Base-by-base conservation (phyloP, 1,140 invertebrate genomes). In the Temnothorax curvispinosus region DNA sequence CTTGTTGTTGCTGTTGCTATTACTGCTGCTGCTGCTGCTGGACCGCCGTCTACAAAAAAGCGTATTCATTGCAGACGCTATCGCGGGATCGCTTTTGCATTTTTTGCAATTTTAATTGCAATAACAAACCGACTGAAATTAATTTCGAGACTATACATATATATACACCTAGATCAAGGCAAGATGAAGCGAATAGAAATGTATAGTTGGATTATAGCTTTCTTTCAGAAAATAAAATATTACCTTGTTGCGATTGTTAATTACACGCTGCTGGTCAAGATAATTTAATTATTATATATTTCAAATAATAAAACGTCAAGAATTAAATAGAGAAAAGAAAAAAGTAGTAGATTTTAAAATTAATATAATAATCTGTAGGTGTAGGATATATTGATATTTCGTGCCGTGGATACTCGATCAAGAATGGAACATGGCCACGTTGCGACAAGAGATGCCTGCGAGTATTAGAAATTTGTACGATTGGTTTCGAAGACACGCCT, bases 21-120 rank as follows among this genome's bases (percentile, higher is more conserved):
- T n/a, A n/a, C n/a, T 38, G 38, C 38, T 38, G 38, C 41, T 44
- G 8, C 9, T 8, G 27, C 27, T 27, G 27, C 27, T 27, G 27
- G 27, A 44, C 18, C 15, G 35, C 5, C 8, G 18, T 21, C 9
- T 21, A 41, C 3, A 32, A 77, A 65, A 65, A 78, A 82, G 38
- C 35, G 35, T 9, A 41, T 52, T 76, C 69, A 75, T 81, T 74
- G 62, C 67, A 69, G 75, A 87, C 67, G 44, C 76, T 77, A 71
- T 21, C 18, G 7, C 32, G 41, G 8, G 9, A 56, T 56, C 13
- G 38, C 21, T 54, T 56, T 38, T 38, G n/a, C n/a, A 11, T 38
- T 69, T 13, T 21, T 69, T 3, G 9, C 21, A 7, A 13, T 47
- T 21, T 32, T 8, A 32, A 21, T 27, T n/a, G n/a, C 21, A 15